These are phyloP conservation scores for Scaptomyza hsui DNA, from an alignment of 1,140 invertebrate genomes.

Conservation along the genomic window DNA sequence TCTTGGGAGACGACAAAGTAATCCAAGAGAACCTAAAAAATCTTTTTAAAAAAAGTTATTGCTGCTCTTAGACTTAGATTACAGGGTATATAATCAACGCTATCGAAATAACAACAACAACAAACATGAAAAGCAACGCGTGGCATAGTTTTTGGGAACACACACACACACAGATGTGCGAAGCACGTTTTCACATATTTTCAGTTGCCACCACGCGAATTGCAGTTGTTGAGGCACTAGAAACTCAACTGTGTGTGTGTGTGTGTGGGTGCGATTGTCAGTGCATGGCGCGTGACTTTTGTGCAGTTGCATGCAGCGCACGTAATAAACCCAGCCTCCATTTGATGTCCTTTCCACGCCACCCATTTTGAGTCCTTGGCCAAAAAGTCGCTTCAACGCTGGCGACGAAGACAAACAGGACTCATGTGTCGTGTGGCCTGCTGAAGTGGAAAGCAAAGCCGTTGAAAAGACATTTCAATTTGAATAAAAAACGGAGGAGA, in stretches of 20 bases:
- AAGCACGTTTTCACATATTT: constrained; percentile 68
- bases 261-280: constrained; percentile 40
- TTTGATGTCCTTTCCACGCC: constrained; percentile 15
- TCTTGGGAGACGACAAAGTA: too few relatives aligned
- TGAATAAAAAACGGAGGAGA: constrained; percentile 48
- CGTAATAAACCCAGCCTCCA: constrained; percentile 69
- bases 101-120: not conserved
- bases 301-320: constrained; percentile 72
- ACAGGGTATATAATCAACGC: not conserved
- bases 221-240: constrained; percentile 27
- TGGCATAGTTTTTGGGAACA: constrained; percentile 61
- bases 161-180: constrained; percentile 26
- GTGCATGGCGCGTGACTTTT: constrained; percentile 73
- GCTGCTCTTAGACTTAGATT: not conserved
- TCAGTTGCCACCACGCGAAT: constrained; percentile 35
- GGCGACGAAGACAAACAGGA: constrained; percentile 77
- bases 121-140: constrained; percentile 33
- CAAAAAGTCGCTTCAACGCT: constrained; percentile 72
- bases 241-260: constrained; percentile 34
- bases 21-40: too few relatives aligned
- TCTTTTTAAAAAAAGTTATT: not conserved
- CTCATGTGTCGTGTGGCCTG: constrained; percentile 73
- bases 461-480: constrained; percentile 83
- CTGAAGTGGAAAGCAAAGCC: constrained; percentile 79
- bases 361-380: constrained; percentile 57